Base-by-base conservation (phyloP, 92 coral and sea anemone genomes). In the Heteractis magnifica region DNA sequence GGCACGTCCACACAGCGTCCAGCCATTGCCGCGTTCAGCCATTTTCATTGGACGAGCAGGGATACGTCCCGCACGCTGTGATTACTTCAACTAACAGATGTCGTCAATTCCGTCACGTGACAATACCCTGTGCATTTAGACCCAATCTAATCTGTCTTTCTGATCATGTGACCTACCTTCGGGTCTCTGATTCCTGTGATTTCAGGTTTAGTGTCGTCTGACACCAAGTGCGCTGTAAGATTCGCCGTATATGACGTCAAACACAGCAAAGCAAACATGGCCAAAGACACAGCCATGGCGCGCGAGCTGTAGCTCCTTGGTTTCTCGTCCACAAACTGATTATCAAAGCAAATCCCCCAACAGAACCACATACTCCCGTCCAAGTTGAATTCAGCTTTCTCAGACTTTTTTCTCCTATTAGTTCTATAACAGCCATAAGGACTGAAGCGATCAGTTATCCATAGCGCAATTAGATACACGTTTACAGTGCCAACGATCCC, bases 321-420 rank as follows among this genome's bases (percentile, higher is more conserved):
- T 60, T 88, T 81, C 49, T 88, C 83, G 20, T 82, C 73, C 59
- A 93, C 95, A 64, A 93, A 93, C 89, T 93, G 98, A 74, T 93
- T 91, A 81, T 93, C 98, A 87, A 93, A 93, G 80, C 98, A 93
- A 50, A 93, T 87, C 6, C 98, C 98, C 98, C 98, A 93, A 48
- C 98, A 87, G 62, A 68, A 93, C 98, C 98, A 93, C 98, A 93
- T 93, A 80, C 98, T 93, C 10, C 91, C 95, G 19, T 87, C 88
- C 20, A 93, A 77, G n/a, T 90, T 92, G 78, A 93, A 93, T 5
- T 72, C 49, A 14, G 81, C 83, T 1, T 87, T 81, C 18, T 70
- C 65, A 15, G 52, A 19, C 51, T 65, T 89, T 18, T 82, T 76
- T 44, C 86, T 86, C 44, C 51, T 48, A 26, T 48, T 83, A 6